Evolutionary conservation across 1,140 invertebrate genomes (phyloP), one percentile per base, ranked within the genome.

Genomic region (Plutomurus gul): DNA sequence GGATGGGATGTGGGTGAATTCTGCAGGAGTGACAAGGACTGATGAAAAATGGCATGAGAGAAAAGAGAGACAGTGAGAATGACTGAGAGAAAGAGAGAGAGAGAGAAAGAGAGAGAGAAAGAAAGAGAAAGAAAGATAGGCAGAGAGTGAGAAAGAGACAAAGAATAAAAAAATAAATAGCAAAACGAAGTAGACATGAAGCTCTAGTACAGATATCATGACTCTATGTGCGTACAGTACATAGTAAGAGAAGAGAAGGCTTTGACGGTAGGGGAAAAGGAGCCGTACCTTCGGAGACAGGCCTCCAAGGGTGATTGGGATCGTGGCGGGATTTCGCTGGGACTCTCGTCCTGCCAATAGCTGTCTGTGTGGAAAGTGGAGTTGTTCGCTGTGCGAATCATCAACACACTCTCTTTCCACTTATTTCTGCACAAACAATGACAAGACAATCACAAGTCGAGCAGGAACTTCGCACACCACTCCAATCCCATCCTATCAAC

Each of bases 251-350:
- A 51, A 51, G 47, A 51, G 47, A 51, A n/a, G n/a, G n/a, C n/a
- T n/a, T n/a, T n/a, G n/a, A 65, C n/a, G 70, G 40, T 18, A 27
- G 65, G 77, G 39, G 43, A 60, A 33, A 47, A 36, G 22, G 40
- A 49, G 46, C 30, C 77, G 20, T 79, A 80, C 75, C 60, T 71
- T 70, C 80, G 71, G 30, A 79, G 70, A 70, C 77, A 83, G 74
- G 82, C 82, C 72, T 83, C 82, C 70, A 83, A 76, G n/a, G 82
- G 82, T 75, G 82, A 83, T 47, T 82, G 82, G 46, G 82, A 78
- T 43, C 82, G 39, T 36, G 76, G 82, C 65, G 79, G 82, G 56
- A 75, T 76, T 74, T 81, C 79, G 27, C 20, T 77, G 18, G 79
- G 82, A 76, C 51, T 56, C 39, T 83, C 77, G 27, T 83, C 82